A percentile compares a stretch with the other conserved stretches of the same genome.
Evolutionary conservation across 2,888 invertebrate species (phyloP).

Genomic region (Latrodectus hesperus): DNA sequence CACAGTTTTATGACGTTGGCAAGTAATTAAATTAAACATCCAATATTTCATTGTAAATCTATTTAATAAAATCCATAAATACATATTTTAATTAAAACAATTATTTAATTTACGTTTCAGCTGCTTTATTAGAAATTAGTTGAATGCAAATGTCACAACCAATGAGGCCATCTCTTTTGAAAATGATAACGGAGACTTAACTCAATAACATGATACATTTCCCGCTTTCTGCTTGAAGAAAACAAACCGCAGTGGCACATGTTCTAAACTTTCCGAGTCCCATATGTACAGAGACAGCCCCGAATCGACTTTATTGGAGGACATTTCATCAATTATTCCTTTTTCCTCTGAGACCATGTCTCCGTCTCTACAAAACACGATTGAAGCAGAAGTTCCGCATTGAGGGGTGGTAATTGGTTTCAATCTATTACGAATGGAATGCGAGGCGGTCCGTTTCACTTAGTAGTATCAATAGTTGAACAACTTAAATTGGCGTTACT

Average conservation of each 20-base stretch:
- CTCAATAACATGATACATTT: neutral
- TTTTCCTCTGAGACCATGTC: constrained; percentile 26
- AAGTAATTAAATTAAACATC: no score
- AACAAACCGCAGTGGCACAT: constrained; percentile 4
- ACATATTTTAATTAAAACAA: no score
- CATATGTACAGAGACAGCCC: constrained; percentile 5
- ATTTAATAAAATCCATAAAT: no score
- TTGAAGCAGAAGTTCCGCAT: constrained; percentile 7
- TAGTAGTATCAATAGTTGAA: constrained; percentile 22
- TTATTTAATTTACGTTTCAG: no score
- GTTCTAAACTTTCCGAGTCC: neutral
- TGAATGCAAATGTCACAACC: no score
- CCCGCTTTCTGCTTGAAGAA: constrained; percentile 6
- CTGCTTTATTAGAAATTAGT: no score
- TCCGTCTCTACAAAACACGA: constrained; percentile 6
- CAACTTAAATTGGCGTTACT: constrained; percentile 43
- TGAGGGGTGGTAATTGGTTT: constrained; percentile 43
- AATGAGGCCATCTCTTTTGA: neutral
- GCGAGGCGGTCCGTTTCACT: constrained; percentile 24
- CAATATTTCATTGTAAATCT: no score
- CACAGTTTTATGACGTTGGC: no score
- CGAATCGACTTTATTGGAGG: constrained; percentile 5
- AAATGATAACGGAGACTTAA: neutral
- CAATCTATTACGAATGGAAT: constrained; percentile 42
- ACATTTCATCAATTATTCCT: constrained; percentile 57